A percentile compares a stretch with the other conserved stretches of the same genome.
Evolutionary conservation across 2,797 vertebrate genomes (phyloP).

Genomic region (Poliocrania exsul): DNA sequence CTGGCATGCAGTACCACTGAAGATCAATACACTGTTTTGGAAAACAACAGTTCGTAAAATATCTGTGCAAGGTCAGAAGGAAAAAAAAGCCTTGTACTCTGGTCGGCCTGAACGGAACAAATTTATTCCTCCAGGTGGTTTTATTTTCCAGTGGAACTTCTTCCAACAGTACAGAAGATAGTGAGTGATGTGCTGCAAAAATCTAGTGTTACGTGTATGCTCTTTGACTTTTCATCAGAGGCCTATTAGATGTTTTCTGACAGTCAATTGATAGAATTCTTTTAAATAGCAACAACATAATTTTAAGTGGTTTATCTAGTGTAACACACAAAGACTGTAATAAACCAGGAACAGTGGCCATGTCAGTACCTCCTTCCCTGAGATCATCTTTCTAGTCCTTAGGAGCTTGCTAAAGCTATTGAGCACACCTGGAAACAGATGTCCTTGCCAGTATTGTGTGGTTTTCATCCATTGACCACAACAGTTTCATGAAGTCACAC

Average conservation of each 20-base stretch:
- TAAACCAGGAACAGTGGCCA: neutral
- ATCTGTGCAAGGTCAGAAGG: neutral
- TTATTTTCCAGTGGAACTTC: neutral
- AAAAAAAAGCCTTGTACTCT: neutral
- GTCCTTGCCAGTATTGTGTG: neutral
- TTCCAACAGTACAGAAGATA: neutral
- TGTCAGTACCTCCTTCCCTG: neutral
- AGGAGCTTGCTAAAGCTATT: neutral
- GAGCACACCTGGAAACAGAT: neutral
- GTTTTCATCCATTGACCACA: neutral
- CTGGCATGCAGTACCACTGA: neutral
- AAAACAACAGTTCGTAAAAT: neutral
- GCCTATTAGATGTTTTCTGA: neutral
- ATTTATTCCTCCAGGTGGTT: neutral
- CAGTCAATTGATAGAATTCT: neutral
- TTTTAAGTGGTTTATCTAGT: neutral
- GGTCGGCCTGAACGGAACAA: neutral
- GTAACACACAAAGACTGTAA: neutral
- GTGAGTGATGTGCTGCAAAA: neutral
- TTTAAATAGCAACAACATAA: neutral
- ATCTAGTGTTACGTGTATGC: neutral
- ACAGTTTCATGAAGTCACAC: neutral
- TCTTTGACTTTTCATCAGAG: neutral
- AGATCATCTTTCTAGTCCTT: neutral
- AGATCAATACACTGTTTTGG: fast-evolving